Conservation (phyloP, 2,888 invertebrate species). For the Muscina levida region DNA sequence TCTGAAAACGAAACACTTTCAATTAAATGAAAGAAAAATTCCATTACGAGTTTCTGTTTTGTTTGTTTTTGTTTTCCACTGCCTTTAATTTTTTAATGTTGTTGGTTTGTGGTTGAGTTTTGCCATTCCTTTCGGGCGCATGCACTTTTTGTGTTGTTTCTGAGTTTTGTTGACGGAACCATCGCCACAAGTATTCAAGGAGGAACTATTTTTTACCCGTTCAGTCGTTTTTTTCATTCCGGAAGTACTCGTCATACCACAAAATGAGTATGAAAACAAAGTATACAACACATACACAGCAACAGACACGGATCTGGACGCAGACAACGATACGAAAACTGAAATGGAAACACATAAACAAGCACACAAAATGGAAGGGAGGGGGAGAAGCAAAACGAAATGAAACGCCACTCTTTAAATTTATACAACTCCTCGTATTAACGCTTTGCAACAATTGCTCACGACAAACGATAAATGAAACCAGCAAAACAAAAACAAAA, state of each 20-base stretch:
- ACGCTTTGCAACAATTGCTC: constrained; percentile 46
- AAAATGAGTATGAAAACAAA: constrained; percentile 50
- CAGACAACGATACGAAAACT: constrained; percentile 6
- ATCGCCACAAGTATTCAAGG: constrained; percentile 53
- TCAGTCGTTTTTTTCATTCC: constrained; percentile 35
- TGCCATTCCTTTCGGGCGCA: not conserved
- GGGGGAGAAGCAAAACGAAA: constrained; percentile 3
- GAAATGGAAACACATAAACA: constrained; percentile 20
- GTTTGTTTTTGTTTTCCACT: no score
- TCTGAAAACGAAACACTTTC: constrained; percentile 21
- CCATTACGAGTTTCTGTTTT: not conserved
- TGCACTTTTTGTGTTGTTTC: not conserved
- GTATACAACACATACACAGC: constrained; percentile 22
- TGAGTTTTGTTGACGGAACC: constrained; percentile 40
- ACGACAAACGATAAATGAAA: not conserved
- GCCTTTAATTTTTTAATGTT: constrained; percentile 28
- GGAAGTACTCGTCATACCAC: constrained; percentile 60
- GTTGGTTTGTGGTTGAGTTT: not conserved
- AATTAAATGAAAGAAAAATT: constrained; percentile 22
- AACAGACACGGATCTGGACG: constrained; percentile 21
- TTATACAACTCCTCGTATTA: constrained; percentile 23
- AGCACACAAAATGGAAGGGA: not conserved
- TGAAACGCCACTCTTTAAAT: constrained; percentile 35
- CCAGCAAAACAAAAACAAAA: constrained; percentile 20
- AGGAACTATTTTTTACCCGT: constrained; percentile 22